These are phyloP conservation scores for Drosophila mayri DNA, from an alignment of 1,140 invertebrate species.

Conservation along the genomic window DNA sequence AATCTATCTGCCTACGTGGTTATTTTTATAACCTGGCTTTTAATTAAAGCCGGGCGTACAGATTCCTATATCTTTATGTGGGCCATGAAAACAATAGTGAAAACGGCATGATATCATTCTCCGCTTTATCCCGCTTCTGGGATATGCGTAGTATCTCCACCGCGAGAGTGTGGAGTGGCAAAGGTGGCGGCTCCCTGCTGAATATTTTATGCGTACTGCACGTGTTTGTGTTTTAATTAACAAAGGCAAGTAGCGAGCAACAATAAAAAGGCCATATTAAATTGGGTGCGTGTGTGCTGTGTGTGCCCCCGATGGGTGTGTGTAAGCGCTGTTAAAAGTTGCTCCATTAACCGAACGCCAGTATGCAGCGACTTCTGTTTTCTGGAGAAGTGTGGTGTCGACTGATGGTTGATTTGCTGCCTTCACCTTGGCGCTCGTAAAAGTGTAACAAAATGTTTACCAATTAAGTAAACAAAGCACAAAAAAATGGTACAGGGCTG, in stretches of 20 bases:
- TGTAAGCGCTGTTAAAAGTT: slow-evolving; percentile 59
- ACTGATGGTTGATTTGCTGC: slow-evolving; percentile 47
- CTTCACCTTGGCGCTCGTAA: slow-evolving; percentile 77
- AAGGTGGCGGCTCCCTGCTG: slow-evolving; percentile 49
- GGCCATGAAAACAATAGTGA: slow-evolving; percentile 7
- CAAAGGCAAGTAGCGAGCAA: slow-evolving; percentile 64
- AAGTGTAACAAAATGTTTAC: slow-evolving; percentile 82
- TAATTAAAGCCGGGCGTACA: slow-evolving; percentile 3
- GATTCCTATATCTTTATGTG: slow-evolving; percentile 28
- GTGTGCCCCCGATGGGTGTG: slow-evolving; percentile 14
- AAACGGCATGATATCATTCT: slow-evolving; percentile 39
- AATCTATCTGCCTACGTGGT: background rate
- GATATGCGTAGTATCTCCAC: slow-evolving; percentile 11
- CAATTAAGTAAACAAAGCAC: slow-evolving; percentile 78
- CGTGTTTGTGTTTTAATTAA: slow-evolving; percentile 84
- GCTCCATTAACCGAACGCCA: slow-evolving; percentile 52
- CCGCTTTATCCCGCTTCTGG: background rate
- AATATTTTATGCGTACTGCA: slow-evolving; percentile 75
- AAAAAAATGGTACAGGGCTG: slow-evolving; percentile 33
- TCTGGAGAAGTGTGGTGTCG: slow-evolving; percentile 15
- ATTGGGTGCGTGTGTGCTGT: slow-evolving; percentile 45
- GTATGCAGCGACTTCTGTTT: slow-evolving; percentile 46
- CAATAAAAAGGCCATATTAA: slow-evolving; percentile 79
- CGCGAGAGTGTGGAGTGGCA: slow-evolving; percentile 15
- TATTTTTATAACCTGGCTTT: background rate